These are phyloP conservation scores for Grammomys dolichurus DNA, from an alignment of 2,113 vertebrate species.

Conservation along the genomic window DNA sequence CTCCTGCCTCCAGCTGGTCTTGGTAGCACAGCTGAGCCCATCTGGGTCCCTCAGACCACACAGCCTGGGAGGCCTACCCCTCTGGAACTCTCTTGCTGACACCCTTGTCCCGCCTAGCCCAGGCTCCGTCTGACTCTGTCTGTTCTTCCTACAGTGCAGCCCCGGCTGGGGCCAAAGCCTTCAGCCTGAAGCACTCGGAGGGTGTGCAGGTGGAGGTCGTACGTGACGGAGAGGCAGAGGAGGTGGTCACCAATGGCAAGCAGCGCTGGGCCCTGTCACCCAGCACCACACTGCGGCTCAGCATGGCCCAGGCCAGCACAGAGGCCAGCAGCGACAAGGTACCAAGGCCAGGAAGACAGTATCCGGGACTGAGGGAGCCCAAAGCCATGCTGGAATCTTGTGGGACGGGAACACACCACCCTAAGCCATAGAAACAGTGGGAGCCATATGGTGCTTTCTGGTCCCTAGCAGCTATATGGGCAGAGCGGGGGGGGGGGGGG, in stretches of 20 bases:
- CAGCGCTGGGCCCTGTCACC: slow-evolving; percentile 84
- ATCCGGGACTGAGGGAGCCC: rapidly evolving
- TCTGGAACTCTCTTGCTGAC: background rate
- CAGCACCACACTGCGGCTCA: slow-evolving; percentile 87
- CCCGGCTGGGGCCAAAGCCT: slow-evolving; percentile 88
- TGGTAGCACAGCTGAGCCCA: background rate
- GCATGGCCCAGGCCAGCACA: slow-evolving; percentile 88
- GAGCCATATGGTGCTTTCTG: rapidly evolving
- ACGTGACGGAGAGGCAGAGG: slow-evolving; percentile 26
- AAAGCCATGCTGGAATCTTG: rapidly evolving
- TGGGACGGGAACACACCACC: background rate
- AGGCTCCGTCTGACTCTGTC: background rate
- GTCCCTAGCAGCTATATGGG: rapidly evolving
- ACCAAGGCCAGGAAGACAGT: rapidly evolving
- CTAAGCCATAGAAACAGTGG: background rate
- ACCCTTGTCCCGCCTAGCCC: background rate
- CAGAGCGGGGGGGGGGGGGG: too few species aligned
- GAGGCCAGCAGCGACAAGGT: slow-evolving; percentile 94
- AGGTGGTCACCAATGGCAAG: background rate
- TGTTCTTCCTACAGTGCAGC: slow-evolving; percentile 88
- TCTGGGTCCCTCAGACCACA: background rate
- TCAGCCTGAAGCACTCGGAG: slow-evolving; percentile 90
- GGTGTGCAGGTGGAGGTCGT: slow-evolving; percentile 86
- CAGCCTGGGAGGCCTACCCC: background rate
- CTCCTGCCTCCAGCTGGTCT: background rate